Percentiles rank a stretch among this genome's conserved stretches.
Evolutionary conservation across 2,113 vertebrate genomes (phyloP).

Genomic region (Myrmecophaga tridactyla): DNA sequence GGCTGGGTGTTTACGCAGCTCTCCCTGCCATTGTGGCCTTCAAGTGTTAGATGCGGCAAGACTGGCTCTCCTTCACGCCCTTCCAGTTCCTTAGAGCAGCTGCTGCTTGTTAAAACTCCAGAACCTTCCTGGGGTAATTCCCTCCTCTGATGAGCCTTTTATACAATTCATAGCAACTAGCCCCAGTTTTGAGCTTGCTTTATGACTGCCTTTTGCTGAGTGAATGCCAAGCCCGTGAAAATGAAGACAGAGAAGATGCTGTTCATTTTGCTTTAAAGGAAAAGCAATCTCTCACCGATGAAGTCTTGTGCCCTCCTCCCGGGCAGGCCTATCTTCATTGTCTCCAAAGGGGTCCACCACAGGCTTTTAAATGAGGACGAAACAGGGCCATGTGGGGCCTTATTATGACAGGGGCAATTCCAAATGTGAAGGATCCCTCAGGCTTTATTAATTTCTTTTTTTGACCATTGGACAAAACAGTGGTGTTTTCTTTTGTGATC

Average conservation of each 20-base stretch:
- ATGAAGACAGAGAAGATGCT: not conserved
- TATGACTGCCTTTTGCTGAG: not conserved
- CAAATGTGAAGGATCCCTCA: not conserved
- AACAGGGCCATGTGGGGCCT: not conserved
- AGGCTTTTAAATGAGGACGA: not conserved
- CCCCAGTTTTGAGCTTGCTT: not conserved
- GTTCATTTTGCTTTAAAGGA: not conserved
- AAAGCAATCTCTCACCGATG: not conserved
- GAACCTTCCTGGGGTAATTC: not conserved
- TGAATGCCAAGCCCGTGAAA: not conserved
- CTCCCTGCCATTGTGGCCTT: not conserved
- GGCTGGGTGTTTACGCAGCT: not conserved
- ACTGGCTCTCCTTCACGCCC: not conserved
- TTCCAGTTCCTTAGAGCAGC: not conserved
- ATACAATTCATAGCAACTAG: not conserved
- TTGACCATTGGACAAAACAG: not conserved
- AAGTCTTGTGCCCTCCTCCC: not conserved
- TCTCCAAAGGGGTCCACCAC: not conserved
- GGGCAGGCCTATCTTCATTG: not conserved
- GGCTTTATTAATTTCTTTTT: not conserved
- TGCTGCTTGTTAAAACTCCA: not conserved
- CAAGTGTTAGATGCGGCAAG: not conserved
- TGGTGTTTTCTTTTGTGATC: not conserved
- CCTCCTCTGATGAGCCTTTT: not conserved
- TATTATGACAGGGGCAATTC: not conserved